Evolutionary conservation across 2,888 invertebrate species (phyloP), one percentile per base, ranked within the genome.

Genomic region (Octonoba sinensis): DNA sequence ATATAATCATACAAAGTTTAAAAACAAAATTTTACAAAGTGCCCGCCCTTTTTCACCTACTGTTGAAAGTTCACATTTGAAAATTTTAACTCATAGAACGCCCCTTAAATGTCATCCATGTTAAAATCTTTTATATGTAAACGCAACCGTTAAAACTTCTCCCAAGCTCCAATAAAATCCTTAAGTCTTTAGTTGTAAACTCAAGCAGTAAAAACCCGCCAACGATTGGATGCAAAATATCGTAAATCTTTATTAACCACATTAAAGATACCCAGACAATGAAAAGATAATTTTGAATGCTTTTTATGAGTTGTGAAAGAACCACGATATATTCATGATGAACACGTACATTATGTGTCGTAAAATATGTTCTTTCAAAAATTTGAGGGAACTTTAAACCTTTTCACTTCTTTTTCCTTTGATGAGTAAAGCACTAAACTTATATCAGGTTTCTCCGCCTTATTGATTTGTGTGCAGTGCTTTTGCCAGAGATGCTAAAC

Each of bases 281-380:
- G 62, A 64, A 62, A 74, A 64, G 69, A 81, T 73, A 81, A 72
- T 79, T 79, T 79, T 67, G 66, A 67, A 60, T 57, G 36, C 49
- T 69, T 77, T 73, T 81, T 81, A 81, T 73, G 79, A 24, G 54
- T 54, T 64, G 36, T 69, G 67, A 81, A 67, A 81, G 72, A 56
- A 47, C 60, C 67, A 20, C 73, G 44, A 73, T 56, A 81, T 73
- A 74, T 73, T 69, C 69, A 44, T 49, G 69, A 73, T 81, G 46
- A 56, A 60, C 24, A 22, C 36, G 46, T 51, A 51, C 60, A 79
- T 44, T 54, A 62, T 56, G 54, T 81, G 18, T 57, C 60, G 64
- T 69, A 74, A 81, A 81, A 74, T 46, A 20, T 64, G 18, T 16
- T n/a, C 54, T 54, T 54, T 54, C 8, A 36, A 36, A 36, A 36